A percentile compares a stretch with the other conserved stretches of the same genome.
These are phyloP conservation scores for Polyodon spathula DNA, from an alignment of 2,113 vertebrate species.

Conservation along the genomic window DNA sequence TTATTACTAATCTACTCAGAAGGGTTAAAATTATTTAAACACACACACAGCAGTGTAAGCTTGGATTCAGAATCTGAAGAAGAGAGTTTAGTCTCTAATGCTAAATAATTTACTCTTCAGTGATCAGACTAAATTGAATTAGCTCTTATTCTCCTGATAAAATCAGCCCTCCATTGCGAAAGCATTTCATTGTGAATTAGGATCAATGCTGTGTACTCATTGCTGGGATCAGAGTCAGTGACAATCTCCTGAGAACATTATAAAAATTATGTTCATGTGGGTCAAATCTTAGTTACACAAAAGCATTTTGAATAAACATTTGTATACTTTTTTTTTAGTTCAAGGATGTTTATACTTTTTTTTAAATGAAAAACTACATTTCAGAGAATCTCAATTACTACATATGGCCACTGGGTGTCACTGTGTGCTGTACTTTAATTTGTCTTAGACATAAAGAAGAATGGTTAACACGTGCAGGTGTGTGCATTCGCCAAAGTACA, in stretches of 20 bases:
- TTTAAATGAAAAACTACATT: too few relatives aligned
- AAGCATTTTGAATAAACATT: neutral
- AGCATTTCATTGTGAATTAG: slow-evolving; percentile 24
- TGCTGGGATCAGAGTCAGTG: slow-evolving; percentile 1
- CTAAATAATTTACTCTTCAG: slow-evolving; percentile 70
- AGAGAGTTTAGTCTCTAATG: slow-evolving; percentile 45
- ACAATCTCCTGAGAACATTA: neutral
- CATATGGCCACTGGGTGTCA: too few relatives aligned
- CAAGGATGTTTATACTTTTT: too few relatives aligned
- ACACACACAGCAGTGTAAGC: slow-evolving; percentile 1
- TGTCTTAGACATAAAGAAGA: too few relatives aligned
- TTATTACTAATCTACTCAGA: too few relatives aligned
- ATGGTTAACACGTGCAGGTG: neutral
- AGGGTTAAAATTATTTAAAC: too few relatives aligned
- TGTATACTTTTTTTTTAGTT: too few relatives aligned
- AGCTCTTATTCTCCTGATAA: slow-evolving; percentile 53
- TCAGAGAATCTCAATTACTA: too few relatives aligned
- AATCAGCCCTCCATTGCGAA: slow-evolving; percentile 44
- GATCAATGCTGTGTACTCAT: slow-evolving; percentile 13
- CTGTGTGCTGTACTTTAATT: too few relatives aligned
- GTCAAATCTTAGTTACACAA: neutral
- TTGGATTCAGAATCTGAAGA: slow-evolving; percentile 33
- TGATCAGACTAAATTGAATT: slow-evolving; percentile 71
- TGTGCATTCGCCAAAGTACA: neutral
- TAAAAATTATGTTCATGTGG: neutral